Base-by-base conservation (phyloP, 2,113 vertebrate genomes). In the Orcinus orca region DNA sequence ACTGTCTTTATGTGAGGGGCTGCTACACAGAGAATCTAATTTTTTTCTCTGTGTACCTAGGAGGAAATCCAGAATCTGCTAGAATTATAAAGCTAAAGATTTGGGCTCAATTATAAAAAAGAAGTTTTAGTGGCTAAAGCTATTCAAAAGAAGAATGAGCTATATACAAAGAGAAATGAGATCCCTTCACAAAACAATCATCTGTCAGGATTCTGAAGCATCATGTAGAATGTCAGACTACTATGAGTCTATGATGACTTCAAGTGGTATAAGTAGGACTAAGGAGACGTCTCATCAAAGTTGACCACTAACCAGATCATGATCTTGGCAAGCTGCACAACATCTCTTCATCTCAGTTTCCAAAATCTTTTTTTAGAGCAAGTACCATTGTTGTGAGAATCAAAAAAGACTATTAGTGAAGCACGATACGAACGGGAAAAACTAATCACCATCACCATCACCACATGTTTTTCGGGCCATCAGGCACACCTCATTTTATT, bases 401-500 rank as follows among this genome's bases (percentile, higher is more conserved):
- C 7, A 82, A 41, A 18, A 38, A 82, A 36, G 21, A 38, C 60
- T 25, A 23, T 74, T 71, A 26, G 8, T 9, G 6, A 84, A 76
- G 8, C 33, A 53, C 31, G 10, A 11, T 9, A 31, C 26, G n/a
- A 87, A 58, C 3, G 47, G 25, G 71, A 90, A 90, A 33, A 44
- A 8, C 21, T 3, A 0, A 58, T 33, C 47, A 36, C n/a, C 38
- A 65, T 6, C 36, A 44, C 23, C 21, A 33, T 9, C 53, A 47
- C 82, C 1, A 2, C 23, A 21, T 0, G 0, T 3, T 53, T 1
- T 29, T 44, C 0, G 3, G n/a, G 6, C 21, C 47, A 13, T 12
- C 76, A 67, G 53, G 77, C n/a, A 36, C 26, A 25, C 33, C 21
- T 15, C 13, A 26, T 80, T 36, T 36, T 25, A 36, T 25, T 58